Base-by-base conservation (phyloP, 2,888 invertebrate genomes). In the Malachius bipustulatus region DNA sequence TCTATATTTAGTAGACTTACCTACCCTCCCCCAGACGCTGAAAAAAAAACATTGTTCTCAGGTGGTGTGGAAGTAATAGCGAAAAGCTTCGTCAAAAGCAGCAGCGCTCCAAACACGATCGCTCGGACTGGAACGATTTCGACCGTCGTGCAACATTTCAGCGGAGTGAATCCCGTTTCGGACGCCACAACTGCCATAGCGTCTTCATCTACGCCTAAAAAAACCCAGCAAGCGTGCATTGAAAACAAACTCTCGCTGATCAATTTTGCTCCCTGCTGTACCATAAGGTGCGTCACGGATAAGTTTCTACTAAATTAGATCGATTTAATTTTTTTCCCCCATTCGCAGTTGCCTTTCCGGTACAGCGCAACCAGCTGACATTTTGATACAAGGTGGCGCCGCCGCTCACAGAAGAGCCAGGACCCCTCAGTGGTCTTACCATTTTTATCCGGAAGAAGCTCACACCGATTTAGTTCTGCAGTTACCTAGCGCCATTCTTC, bases 371-470 rank as follows among this genome's bases (percentile, higher is more conserved):
- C 80, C 89, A 1, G 84, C 91, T 1, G 89, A 90, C 60, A 82
- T 88, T 40, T 69, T 94, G 24, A 82, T 94, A 45, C 81, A 85
- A 56, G 76, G 81, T 34, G 73, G 56, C 3, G 73, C 74, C 44
- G 80, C 85, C 0, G 81, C 88, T 2, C 83, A 85, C 53, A 70
- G 89, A 27, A 69, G 93, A 26, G 84, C 89, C 13, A 73, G 91
- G 39, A 83, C 87, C 2, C 84, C 93, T 3, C 82, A 90, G n/a
- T 94, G 93, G 93, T 83, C 85, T 16, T 91, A 93, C 65, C 88
- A 93, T 66, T 94, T 90, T 66, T 90, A 88, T 65, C 85, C 87
- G 16, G 77, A 78, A 48, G 89, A 91, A 63, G 81, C 82, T 26
- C 87, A 84, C 65, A 81, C 93, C 0, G 90, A 93, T 59, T 70